Percentiles rank a stretch among this genome's conserved stretches.
phyloP scores from a whole-genome alignment of 2,113 vertebrate genomes.

The Daphoenositta chrysoptera region DNA sequence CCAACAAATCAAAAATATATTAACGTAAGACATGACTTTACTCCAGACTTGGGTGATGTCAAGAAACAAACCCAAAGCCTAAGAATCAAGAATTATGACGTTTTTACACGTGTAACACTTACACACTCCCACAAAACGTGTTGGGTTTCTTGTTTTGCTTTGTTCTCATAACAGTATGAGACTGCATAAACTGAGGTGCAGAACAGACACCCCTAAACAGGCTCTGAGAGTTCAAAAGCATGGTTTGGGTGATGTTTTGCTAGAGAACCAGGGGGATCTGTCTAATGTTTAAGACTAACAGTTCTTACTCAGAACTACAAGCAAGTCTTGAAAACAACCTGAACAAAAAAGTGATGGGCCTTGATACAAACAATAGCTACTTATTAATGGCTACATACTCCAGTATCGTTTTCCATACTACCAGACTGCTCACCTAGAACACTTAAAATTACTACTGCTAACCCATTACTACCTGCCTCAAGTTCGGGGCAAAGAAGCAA shows the following conservation, averaged over 20 bases:
- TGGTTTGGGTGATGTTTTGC: neutral
- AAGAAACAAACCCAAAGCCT: neutral
- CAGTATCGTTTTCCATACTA: neutral
- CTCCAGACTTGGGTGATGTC: neutral
- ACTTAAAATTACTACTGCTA: neutral
- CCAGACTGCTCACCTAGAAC: neutral
- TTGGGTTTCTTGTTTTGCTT: neutral
- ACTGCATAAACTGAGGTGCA: neutral
- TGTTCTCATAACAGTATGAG: neutral
- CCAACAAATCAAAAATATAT: neutral
- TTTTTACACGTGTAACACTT: neutral
- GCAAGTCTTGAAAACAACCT: neutral
- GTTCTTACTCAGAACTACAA: neutral
- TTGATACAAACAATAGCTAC: neutral
- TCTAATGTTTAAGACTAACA: neutral
- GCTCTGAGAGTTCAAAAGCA: neutral
- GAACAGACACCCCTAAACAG: neutral
- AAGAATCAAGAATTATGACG: neutral
- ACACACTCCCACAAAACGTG: neutral
- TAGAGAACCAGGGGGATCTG: neutral
- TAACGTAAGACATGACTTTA: neutral
- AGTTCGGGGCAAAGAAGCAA: neutral
- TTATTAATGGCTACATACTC: neutral
- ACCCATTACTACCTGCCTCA: neutral
- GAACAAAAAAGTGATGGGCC: neutral